Evolutionary conservation across 2,888 invertebrate genomes (phyloP), one percentile per base, ranked within the genome.

Genomic region (Gasteruption jaculator): DNA sequence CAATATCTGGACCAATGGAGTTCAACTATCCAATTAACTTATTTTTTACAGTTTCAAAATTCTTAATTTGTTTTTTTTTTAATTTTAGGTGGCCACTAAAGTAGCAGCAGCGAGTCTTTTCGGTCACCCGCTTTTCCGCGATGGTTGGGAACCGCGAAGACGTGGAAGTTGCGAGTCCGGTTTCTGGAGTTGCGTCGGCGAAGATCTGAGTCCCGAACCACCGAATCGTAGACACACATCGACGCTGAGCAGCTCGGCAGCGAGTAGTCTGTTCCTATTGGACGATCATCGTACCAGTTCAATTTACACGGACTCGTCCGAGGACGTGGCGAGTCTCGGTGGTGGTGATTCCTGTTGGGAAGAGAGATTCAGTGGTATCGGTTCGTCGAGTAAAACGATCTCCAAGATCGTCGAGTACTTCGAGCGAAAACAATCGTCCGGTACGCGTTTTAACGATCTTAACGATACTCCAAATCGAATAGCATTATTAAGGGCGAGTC

Each of bases 141-240:
- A 70, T 21, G 65, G 68, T 3, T 70, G 70, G 70, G 70, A 70
- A 33, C 71, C 83, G n/a, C 76, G 82, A 21, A 74, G 90, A 12
- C 79, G 90, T 31, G 91, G 87, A 41, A 91, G 90, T 14, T 90
- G 90, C 67, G 91, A 91, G 69, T 87, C 87, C 54, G 91, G 91
- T 14, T 91, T 91, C 66, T 91, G 89, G 76, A 89, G 89, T 40
- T 89, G 87, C 57, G 85, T 88, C 49, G 88, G 88, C 60, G 86
- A 86, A 64, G 86, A 86, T 64, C 78, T 82, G 49, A 79, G 79
- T 43, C 71, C 71, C 0, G 70, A 70, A 29, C 68, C 70, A 1
- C 69, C 69, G 0, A 65, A 68, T 49, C 64, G 68, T 11, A 61
- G 70, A 1, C 68, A 70, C 40, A 61, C 70, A 0, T 70, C 70